Conservation (phyloP, 64 coral and sea anemone genomes). For the Pachyseris speciosa region DNA sequence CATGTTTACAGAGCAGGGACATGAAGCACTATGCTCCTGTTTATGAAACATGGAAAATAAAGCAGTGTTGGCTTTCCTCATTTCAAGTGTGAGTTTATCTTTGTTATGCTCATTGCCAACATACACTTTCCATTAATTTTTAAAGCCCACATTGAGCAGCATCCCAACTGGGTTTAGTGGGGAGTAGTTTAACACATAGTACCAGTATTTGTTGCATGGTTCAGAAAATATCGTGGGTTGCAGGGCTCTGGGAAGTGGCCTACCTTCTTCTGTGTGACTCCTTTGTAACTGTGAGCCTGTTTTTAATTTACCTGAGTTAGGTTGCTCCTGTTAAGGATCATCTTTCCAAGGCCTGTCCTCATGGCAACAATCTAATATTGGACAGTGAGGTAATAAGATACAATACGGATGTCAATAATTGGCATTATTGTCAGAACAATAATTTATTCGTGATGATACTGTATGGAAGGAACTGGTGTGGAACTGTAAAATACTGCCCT, state of each 20-base stretch:
- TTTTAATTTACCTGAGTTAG: slow-evolving; percentile 41
- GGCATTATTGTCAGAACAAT: no score
- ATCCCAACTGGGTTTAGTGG: not conserved
- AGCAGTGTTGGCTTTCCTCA: not conserved
- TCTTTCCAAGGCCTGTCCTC: slow-evolving; percentile 96
- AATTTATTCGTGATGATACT: no score
- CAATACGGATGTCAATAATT: not conserved
- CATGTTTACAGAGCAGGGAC: not conserved
- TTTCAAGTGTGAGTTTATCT: not conserved
- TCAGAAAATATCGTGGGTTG: no score
- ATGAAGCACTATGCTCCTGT: not conserved
- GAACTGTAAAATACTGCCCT: no score
- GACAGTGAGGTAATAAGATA: slow-evolving; percentile 81
- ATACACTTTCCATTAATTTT: not conserved
- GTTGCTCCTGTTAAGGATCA: slow-evolving; percentile 90
- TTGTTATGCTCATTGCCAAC: not conserved
- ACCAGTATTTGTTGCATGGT: no score
- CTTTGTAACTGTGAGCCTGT: not conserved
- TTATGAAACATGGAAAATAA: not conserved
- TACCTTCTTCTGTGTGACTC: no score
- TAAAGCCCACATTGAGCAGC: not conserved
- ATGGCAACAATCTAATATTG: slow-evolving; percentile 95
- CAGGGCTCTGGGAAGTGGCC: no score
- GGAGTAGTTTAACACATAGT: no score
- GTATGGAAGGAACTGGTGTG: no score